Conservation (phyloP, 2,888 invertebrate genomes). For the Oxytorus armatus region DNA sequence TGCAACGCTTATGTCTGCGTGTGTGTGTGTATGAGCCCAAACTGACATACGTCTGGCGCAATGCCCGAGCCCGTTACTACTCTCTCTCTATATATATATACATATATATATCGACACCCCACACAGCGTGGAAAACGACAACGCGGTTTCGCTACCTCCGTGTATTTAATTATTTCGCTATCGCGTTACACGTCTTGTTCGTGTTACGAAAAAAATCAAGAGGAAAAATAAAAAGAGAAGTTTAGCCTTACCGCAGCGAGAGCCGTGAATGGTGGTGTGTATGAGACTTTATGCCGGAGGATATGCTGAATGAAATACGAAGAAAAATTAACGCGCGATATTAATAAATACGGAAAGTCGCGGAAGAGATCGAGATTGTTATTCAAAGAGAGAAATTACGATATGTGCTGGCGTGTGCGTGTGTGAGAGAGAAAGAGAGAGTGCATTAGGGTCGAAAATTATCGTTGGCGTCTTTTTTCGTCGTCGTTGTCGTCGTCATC, state of each 20-base stretch:
- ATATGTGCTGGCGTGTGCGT: not conserved
- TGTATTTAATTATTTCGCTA: constrained; percentile 61
- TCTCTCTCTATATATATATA: not conserved
- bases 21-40: constrained; percentile 26
- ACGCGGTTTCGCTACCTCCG: constrained; percentile 38
- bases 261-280: not conserved
- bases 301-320: not conserved
- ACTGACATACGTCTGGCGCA: constrained; percentile 47
- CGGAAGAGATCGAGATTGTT: constrained; percentile 26
- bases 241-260: not conserved
- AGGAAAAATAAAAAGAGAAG: constrained; percentile 10
- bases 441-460: constrained; percentile 41
- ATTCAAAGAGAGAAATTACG: not conserved
- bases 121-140: constrained; percentile 17
- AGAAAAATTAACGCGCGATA: constrained; percentile 7
- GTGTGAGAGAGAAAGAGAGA: constrained; percentile 1
- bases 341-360: constrained; percentile 10
- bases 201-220: constrained; percentile 32
- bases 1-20: not conserved
- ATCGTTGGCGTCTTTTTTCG: constrained; percentile 22
- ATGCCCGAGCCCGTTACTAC: constrained; percentile 50
- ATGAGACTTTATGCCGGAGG: not conserved
- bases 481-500: constrained; percentile 31
- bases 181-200: constrained; percentile 42
- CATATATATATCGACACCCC: not conserved